Base-by-base conservation (phyloP, 2,113 vertebrate species). In the Cyprichromis sp. region DNA sequence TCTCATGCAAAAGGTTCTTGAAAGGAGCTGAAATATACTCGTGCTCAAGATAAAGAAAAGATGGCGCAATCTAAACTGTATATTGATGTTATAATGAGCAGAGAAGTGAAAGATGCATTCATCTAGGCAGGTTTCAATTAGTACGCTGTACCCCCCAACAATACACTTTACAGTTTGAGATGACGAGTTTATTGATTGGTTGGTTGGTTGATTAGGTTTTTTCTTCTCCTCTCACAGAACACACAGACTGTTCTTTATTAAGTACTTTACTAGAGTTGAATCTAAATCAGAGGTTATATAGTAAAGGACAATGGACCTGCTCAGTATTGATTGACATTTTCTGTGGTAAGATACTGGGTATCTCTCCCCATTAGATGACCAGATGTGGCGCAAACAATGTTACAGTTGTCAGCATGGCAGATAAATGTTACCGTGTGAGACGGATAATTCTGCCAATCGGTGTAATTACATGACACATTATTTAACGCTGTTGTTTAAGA, bases 41-140 rank as follows among this genome's bases (percentile, higher is more conserved):
- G 6, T 21, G 7, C 24, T 84, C 13, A 26, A 34, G 31, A 57
- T 36, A n/a, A 73, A 12, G 8, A 54, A 50, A 78, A 78, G 3
- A 47, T 8, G 24, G 42, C 2, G 2, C 0, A 47, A 50, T 50
- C 29, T 2, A 0, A 40, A 68, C 63, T 1, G 54, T 29, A 19
- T 31, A 8, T 42, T 31, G 16, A 57, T 26, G 16, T 16, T 42
- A 40, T 19, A 3, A 16, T 31, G 24, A 31, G 38, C 54, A 61
- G 42, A 31, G 42, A 31, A 31, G 26, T 78, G 11, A 81, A 40
- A 42, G 7, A 16, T 78, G 19, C 42, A 8, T 19, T 78, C 0
- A 11, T 29, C 0, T 7, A 76, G 21, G 14, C 9, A 7, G 40
- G 14, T 26, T 76, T 47, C 40, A 76, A 0, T 76, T 76, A 47